These are phyloP conservation scores for Osmerus mordax DNA, from an alignment of 2,113 vertebrate genomes.

Conservation along the genomic window DNA sequence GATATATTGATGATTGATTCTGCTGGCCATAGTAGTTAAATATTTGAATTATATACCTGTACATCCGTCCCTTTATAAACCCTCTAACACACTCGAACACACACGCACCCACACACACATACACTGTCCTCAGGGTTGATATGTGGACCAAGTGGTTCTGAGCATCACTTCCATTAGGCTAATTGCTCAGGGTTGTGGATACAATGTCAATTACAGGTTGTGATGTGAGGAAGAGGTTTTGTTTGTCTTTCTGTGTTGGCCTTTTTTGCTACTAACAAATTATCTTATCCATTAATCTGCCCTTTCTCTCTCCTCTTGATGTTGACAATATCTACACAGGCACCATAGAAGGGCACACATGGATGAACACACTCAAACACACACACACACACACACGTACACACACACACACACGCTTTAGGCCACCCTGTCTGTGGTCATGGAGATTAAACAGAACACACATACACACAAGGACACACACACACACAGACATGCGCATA, in stretches of 20 bases:
- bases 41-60: no score
- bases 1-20: no score
- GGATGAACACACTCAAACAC: not conserved
- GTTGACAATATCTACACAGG: not conserved
- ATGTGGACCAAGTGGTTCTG: slow-evolving; percentile 2
- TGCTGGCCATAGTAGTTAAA: no score
- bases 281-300: not conserved
- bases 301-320: slow-evolving; percentile 1
- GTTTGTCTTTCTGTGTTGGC: not conserved
- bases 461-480: not conserved
- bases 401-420: no score
- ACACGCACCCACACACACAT: slow-evolving; percentile 24
- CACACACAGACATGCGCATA: not conserved
- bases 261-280: not conserved
- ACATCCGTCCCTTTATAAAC: not conserved
- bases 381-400: no score
- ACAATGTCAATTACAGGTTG: slow-evolving; percentile 52
- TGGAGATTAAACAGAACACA: no score
- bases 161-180: slow-evolving; percentile 43
- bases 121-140: slow-evolving; percentile 23
- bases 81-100: not conserved
- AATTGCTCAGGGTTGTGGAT: slow-evolving; percentile 55
- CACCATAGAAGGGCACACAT: not conserved
- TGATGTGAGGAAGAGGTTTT: slow-evolving; percentile 24
- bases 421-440: no score